Evolutionary conservation across 35 echinoderm and acorn worm species (phyloP).

Genomic region (Amphiura filiformis): DNA sequence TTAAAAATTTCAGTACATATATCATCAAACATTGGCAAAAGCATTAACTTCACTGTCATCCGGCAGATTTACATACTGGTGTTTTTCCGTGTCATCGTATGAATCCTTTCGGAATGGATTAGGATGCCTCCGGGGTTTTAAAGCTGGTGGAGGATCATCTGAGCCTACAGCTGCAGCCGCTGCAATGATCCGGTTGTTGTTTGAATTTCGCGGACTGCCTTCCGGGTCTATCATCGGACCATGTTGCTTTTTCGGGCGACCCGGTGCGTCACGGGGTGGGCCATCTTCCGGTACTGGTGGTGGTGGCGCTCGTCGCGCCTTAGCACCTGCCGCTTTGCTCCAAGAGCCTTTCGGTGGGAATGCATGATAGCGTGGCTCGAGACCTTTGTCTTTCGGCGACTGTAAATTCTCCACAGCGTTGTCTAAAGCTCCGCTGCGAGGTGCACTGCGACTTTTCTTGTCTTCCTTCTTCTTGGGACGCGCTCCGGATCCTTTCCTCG

Average conservation of each 20-base stretch:
- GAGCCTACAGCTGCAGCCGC: constrained; percentile 4
- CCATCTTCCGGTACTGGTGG: constrained; percentile 6
- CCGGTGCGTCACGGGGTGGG: neutral
- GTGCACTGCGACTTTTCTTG: constrained; percentile 17
- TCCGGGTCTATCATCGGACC: constrained; percentile 4
- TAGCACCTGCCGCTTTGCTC: constrained; percentile 38
- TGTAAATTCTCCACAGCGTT: neutral
- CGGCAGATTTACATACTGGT: constrained; percentile 23
- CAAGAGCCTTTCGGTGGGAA: constrained; percentile 4
- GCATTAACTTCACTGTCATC: neutral
- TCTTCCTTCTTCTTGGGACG: constrained; percentile 15
- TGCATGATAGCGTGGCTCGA: constrained; percentile 33
- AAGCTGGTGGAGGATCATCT: neutral
- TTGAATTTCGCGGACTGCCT: neutral
- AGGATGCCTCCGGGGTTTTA: constrained; percentile 28
- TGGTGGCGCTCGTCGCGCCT: constrained; percentile 31
- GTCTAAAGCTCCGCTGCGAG: neutral
- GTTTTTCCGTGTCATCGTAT: constrained; percentile 38
- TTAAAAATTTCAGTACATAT: too few relatives aligned
- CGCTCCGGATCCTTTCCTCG: neutral
- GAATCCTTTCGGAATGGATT: constrained; percentile 75
- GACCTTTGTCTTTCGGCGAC: constrained; percentile 23
- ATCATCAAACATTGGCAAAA: neutral
- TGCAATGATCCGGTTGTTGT: neutral
- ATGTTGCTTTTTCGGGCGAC: neutral